Conservation (phyloP, 2,797 vertebrate species). For the Manis crassicaudata region DNA sequence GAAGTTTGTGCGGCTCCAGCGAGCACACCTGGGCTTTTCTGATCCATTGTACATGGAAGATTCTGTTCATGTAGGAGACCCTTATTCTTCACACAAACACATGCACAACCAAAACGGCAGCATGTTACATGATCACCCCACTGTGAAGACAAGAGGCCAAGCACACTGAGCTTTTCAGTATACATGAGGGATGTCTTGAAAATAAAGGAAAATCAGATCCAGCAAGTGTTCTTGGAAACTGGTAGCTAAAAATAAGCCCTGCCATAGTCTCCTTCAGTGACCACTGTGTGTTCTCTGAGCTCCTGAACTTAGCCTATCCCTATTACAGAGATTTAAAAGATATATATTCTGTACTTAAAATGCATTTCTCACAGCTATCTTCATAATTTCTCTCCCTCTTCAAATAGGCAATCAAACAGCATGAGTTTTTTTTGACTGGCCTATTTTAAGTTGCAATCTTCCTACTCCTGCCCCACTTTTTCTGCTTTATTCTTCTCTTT, state of each 20-base stretch:
- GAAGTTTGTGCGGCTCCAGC: rapidly evolving
- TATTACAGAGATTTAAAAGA: neutral
- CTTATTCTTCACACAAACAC: neutral
- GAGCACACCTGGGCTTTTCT: neutral
- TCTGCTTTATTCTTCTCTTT: neutral
- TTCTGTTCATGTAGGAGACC: neutral
- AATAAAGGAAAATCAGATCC: too few relatives aligned
- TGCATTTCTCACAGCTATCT: neutral
- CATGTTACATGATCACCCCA: neutral
- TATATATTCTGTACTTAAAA: neutral
- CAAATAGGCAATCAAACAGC: neutral
- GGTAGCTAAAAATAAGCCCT: neutral
- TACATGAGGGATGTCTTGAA: neutral
- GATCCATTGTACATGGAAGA: neutral
- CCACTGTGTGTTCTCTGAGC: too few relatives aligned
- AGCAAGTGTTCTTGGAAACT: too few relatives aligned
- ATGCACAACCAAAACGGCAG: neutral
- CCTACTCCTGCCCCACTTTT: neutral
- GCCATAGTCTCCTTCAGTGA: neutral
- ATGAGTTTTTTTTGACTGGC: neutral
- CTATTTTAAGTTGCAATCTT: neutral
- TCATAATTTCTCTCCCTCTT: neutral
- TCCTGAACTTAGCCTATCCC: neutral
- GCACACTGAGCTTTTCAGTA: neutral
- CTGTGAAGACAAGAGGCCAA: neutral